phyloP scores from a whole-genome alignment of 2,888 invertebrate species.

The Hemistola chrysoprasaria region DNA sequence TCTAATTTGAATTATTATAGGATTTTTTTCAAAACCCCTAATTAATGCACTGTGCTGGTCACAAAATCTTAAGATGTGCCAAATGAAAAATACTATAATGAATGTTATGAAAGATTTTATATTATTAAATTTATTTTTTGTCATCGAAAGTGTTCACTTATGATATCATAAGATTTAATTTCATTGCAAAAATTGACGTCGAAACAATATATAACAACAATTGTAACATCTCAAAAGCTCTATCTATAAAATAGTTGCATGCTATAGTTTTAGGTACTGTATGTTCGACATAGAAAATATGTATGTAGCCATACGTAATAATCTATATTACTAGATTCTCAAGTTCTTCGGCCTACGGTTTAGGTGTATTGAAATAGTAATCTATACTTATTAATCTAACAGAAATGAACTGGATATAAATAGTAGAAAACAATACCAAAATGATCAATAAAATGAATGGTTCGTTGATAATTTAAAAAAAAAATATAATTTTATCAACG shows the following conservation, averaged over 20 bases:
- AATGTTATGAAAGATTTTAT: constrained; percentile 47
- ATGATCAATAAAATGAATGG: no score
- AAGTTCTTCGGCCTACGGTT: constrained; percentile 56
- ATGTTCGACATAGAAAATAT: constrained; percentile 59
- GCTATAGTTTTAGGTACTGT: constrained; percentile 61
- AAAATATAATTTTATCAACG: no score
- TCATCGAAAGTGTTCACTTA: constrained; percentile 4
- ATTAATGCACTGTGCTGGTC: constrained; percentile 20
- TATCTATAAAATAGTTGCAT: constrained; percentile 57
- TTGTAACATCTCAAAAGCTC: constrained; percentile 14
- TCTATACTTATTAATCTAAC: background rate
- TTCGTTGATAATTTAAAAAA: no score
- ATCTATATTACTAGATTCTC: constrained; percentile 45
- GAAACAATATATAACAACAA: no score
- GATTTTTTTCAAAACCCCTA: no score
- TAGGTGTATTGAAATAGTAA: constrained; percentile 33
- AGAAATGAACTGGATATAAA: no score
- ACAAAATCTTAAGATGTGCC: constrained; percentile 35
- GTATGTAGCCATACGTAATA: constrained; percentile 65
- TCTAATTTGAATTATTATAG: no score
- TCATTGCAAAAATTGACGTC: no score
- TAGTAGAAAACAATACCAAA: no score
- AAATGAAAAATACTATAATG: constrained; percentile 42
- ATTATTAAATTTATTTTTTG: constrained; percentile 24
- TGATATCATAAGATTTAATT: background rate